Evolutionary conservation across 1,140 invertebrate genomes (phyloP), one percentile per base, ranked within the genome.

Genomic region (Sinonovacula constricta): DNA sequence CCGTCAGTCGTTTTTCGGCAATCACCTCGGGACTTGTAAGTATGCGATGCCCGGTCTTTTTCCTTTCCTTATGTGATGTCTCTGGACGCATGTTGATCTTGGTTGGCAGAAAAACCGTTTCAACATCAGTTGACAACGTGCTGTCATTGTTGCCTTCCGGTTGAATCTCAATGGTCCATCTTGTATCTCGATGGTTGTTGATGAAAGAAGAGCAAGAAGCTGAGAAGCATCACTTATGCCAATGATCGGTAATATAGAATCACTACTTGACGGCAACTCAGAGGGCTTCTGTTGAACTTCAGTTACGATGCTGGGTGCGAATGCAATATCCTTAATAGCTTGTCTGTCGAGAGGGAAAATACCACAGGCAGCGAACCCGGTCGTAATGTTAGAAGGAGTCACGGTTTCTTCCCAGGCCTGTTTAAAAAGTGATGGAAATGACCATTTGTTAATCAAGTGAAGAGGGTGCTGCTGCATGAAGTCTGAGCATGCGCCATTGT

Each of bases 311-410:
- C 24, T 34, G 18, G 57, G 70, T 22, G 30, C 57, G 34, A 62
- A 63, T 0, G 70, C 39, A 18, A 5, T 24, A 10, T 63, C 28
- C n/a, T 36, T 57, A 22, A 74, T 53, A 5, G 34, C 57, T 7
- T 18, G 22, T 24, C 36, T 24, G 18, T 74, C 54, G 30, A 74
- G 54, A n/a, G 70, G 57, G 33, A 56, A 57, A 71, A 71, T 14
- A 34, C n/a, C n/a, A n/a, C n/a, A n/a, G n/a, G n/a, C n/a, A n/a
- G n/a, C n/a, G n/a, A n/a, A n/a, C n/a, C n/a, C 36, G 26, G 14
- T 76, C 30, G 0, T 76, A 18, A 66, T 59, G 39, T 76, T 76
- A 12, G 33, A 18, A 12, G 1, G 1, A 34, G 4, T 67, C 3
- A 76, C n/a, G 0, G 31, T 33, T n/a, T 66, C 57, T 5, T 34